These are phyloP conservation scores for Aphelenchoides besseyi DNA, from an alignment of 1,140 invertebrate species.

Conservation along the genomic window DNA sequence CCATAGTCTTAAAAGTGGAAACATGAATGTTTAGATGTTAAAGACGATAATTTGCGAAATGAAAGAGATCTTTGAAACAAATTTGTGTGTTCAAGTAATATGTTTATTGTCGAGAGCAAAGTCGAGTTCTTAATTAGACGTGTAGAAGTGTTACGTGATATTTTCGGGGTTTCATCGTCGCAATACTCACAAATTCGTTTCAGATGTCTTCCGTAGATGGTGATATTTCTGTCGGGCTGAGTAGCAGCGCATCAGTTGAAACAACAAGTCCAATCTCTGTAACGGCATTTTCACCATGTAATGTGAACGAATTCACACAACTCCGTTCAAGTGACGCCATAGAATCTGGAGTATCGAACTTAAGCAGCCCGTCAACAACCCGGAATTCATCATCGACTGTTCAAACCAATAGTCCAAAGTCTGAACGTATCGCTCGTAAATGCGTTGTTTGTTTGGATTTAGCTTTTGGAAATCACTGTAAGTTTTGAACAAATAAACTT, in stretches of 20 bases:
- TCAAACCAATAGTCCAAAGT: neutral
- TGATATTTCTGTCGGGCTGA: neutral
- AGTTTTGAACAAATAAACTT: neutral
- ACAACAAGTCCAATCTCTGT: neutral
- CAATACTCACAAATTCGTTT: neutral
- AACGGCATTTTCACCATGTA: too few relatives aligned
- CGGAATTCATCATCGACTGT: neutral
- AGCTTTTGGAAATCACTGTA: neutral
- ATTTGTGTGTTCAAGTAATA: neutral
- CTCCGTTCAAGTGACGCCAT: too few relatives aligned
- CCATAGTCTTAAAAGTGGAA: too few relatives aligned
- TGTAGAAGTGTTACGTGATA: too few relatives aligned
- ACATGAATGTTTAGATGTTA: too few relatives aligned
- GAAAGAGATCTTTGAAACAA: neutral
- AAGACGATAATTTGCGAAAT: too few relatives aligned
- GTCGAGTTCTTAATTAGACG: neutral
- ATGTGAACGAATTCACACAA: too few relatives aligned
- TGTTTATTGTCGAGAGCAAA: neutral
- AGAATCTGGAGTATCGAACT: too few relatives aligned
- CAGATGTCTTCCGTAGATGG: neutral
- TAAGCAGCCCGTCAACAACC: too few relatives aligned
- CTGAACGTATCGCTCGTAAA: neutral
- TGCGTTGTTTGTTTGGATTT: conserved; percentile 4
- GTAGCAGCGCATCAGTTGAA: neutral
- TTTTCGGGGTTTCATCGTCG: neutral